Evolutionary conservation across 2,888 invertebrate genomes (phyloP).

Genomic region (Isoperla grammatica): DNA sequence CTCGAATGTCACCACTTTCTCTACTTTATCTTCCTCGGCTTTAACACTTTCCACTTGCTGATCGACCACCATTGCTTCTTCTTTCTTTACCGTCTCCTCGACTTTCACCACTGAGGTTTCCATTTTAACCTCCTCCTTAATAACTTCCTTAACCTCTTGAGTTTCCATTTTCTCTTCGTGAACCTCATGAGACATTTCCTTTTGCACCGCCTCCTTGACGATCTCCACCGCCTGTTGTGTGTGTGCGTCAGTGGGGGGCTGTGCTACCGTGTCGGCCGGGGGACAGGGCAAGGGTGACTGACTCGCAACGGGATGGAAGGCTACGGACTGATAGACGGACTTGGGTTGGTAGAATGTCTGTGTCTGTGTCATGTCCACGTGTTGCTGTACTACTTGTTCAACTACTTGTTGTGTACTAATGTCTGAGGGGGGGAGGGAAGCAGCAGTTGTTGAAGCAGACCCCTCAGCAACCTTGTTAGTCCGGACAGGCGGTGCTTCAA

Average conservation of each 20-base stretch:
- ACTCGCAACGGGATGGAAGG: background rate
- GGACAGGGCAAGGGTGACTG: conserved; percentile 20
- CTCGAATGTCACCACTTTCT: background rate
- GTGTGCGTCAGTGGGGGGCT: conserved; percentile 14
- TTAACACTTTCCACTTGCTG: conserved; percentile 8
- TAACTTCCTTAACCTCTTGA: background rate
- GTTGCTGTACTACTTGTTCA: background rate
- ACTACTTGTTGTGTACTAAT: background rate
- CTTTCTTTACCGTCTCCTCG: background rate
- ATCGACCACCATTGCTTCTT: background rate
- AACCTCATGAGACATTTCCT: background rate
- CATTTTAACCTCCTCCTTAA: background rate
- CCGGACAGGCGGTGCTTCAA: conserved; percentile 15
- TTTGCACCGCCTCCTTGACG: conserved; percentile 2
- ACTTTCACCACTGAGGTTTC: background rate
- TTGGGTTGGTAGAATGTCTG: background rate
- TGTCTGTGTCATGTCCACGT: too few species aligned
- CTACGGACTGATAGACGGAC: background rate
- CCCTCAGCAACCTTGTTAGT: conserved; percentile 27
- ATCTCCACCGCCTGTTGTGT: conserved; percentile 17
- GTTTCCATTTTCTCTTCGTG: background rate
- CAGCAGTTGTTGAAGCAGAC: conserved; percentile 5
- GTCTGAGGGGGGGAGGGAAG: background rate
- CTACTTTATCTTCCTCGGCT: background rate
- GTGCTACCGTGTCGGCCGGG: conserved; percentile 22